Evolutionary conservation across 2,888 invertebrate species (phyloP).

Genomic region (Acrocyrtus sp.): DNA sequence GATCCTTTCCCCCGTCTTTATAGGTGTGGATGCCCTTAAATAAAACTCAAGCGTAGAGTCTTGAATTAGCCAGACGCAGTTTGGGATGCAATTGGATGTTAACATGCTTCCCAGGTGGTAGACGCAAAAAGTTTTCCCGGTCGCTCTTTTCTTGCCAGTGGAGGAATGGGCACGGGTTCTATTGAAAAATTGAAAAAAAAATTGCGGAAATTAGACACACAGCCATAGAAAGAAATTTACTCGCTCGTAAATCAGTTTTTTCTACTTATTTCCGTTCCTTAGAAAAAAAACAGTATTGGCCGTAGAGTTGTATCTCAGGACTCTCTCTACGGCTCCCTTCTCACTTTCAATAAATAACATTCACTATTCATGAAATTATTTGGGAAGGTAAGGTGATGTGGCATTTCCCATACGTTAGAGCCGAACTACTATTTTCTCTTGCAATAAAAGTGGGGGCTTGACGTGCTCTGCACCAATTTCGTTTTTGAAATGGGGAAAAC

Average conservation of each 20-base stretch:
- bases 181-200: too few relatives aligned
- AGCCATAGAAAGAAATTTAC: too few relatives aligned
- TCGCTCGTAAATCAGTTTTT: too few relatives aligned
- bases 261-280: too few relatives aligned
- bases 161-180: background rate
- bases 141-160: slow-evolving; percentile 4
- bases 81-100: slow-evolving; percentile 58
- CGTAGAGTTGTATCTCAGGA: too few relatives aligned
- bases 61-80: slow-evolving; percentile 58
- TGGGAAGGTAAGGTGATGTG: background rate
- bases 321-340: too few relatives aligned
- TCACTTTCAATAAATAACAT: slow-evolving; percentile 44
- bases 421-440: background rate
- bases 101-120: slow-evolving; percentile 56
- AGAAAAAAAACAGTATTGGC: too few relatives aligned
- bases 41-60: slow-evolving; percentile 54
- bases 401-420: background rate
- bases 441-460: too few relatives aligned
- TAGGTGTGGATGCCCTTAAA: slow-evolving; percentile 54
- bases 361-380: slow-evolving; percentile 39
- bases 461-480: too few relatives aligned
- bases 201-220: too few relatives aligned
- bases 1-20: slow-evolving; percentile 50
- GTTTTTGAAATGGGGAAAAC: too few relatives aligned
- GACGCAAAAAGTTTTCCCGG: slow-evolving; percentile 30